Evolutionary conservation across 2,113 vertebrate genomes (phyloP), one percentile per base, ranked within the genome.

Genomic region (Psittacus erithacus): DNA sequence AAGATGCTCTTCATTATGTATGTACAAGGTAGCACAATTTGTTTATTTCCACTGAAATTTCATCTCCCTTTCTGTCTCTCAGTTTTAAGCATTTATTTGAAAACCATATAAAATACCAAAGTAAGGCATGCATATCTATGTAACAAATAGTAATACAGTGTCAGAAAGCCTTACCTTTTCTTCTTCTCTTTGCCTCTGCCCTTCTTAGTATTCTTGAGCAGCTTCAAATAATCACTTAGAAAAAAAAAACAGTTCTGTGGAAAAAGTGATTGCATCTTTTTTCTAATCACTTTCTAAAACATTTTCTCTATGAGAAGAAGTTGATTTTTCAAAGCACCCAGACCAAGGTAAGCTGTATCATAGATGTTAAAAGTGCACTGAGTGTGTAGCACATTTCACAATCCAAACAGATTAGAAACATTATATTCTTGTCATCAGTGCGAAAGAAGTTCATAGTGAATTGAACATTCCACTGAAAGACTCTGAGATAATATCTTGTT

Each of bases 191-290:
- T 73, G 22, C 28, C 18, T 74, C 11, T 74, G 23, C 10, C 7
- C 33, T 71, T 81, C 9, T 43, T 17, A 2, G 24, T 60, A 44
- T 67, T 23, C 38, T 60, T 75, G 11, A 91, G 33, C 55, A 75
- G 11, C 15, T 67, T 67, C 44, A 88, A 70, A 44, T 14, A 12
- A 81, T 6, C 1, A 1, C 23, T 82, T 41, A 63, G 5, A 2
- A 19, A 46, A 33, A 64, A 35, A 70, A 50, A 44, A 13, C 0
- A 0, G 2, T 57, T 57, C 10, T 2, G 1, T 49, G 12, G 20
- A 69, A 75, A 62, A 64, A 78, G 7, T 7, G 5, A 38, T 64
- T 55, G 7, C 28, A 8, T 29, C 16, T 6, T 23, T 76, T 67
- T 76, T 29, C 31, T 55, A 74, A 57, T 2, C 4, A 7, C 7